Evolutionary conservation across 2,113 vertebrate species (phyloP), one percentile per base, ranked within the genome.

Genomic region (Sminthopsis crassicaudata): DNA sequence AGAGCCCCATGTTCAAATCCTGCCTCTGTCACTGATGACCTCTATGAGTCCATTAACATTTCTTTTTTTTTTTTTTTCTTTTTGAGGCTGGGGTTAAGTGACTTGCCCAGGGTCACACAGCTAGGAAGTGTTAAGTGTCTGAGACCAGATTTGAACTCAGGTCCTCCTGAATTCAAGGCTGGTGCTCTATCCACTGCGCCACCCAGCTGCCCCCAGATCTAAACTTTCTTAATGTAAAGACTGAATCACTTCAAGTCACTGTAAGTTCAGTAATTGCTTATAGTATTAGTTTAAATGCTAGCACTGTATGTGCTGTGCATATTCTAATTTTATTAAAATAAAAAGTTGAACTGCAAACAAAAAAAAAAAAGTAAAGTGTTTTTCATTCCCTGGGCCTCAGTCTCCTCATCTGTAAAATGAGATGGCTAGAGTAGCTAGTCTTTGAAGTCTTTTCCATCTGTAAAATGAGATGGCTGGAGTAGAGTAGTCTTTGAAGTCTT

Each of bases 241-340:
- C 14, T 36, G 60, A 67, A 67, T 51, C 9, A 99, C 98, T 98
- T 98, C 98, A 98, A 99, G 99, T 99, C 98, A 99, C 99, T 99
- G 98, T 99, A 99, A 99, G 99, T 99, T 99, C 99, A 99, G 99
- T 98, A 98, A 99, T 99, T 99, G 99, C 99, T 99, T 99, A 99
- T 98, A 99, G 99, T 99, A 99, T 99, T 99, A 99, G 99, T 99
- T 67, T 99, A 99, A 99, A 99, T 99, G 99, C 99, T 99, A 98
- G 99, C 99, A 99, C 99, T 99, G 99, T 99, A 99, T 99, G 99
- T 99, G 99, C 99, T 99, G 99, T 99, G 99, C 99, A 99, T 99
- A 99, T 99, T 98, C 98, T 99, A 99, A 99, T 99, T 99, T 99
- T 99, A 99, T 99, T 99, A 99, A 99, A 99, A 99, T 99, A 99